Percentiles rank a stretch among this genome's conserved stretches.
Evolutionary conservation across 1,140 invertebrate species (phyloP).

Genomic region (Hyles euphorbiae): DNA sequence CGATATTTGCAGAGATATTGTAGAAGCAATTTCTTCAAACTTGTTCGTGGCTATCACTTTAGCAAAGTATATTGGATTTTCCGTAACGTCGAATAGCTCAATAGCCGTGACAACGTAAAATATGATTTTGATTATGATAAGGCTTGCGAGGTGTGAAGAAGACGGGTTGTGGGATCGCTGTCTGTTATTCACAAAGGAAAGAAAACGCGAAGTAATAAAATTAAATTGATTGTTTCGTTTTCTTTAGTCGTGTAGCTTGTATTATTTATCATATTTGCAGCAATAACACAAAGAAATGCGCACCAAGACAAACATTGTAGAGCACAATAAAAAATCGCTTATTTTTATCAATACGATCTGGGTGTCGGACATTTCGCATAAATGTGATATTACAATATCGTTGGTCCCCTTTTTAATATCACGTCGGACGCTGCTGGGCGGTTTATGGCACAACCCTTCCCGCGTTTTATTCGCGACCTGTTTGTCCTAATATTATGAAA

Average conservation of each 20-base stretch:
- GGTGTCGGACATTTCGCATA: constrained; percentile 73
- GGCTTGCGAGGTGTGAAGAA: constrained; percentile 34
- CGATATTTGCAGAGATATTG: constrained; percentile 9
- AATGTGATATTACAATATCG: constrained; percentile 75
- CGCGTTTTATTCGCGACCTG: constrained; percentile 71
- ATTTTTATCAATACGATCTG: constrained; percentile 75
- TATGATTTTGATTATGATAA: constrained; percentile 58
- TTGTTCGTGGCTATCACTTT: background rate
- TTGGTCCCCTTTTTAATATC: constrained; percentile 75
- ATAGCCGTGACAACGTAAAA: constrained; percentile 50
- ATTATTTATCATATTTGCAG: background rate
- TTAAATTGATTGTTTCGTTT: background rate
- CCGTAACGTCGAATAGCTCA: constrained; percentile 46
- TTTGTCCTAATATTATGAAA: constrained; percentile 74
- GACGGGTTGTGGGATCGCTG: constrained; percentile 20
- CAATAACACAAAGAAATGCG: constrained; percentile 4
- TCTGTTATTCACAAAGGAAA: background rate
- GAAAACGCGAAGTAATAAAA: background rate
- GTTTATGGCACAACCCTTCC: constrained; percentile 73
- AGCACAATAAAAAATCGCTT: constrained; percentile 71
- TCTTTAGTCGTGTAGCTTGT: background rate
- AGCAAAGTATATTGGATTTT: constrained; percentile 38
- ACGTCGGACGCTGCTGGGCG: constrained; percentile 64
- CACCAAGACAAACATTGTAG: constrained; percentile 26
- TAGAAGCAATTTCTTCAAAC: background rate